A percentile compares a stretch with the other conserved stretches of the same genome.
These are phyloP conservation scores for Mactromeris polynyma DNA, from an alignment of 2,888 invertebrate species.

Conservation along the genomic window DNA sequence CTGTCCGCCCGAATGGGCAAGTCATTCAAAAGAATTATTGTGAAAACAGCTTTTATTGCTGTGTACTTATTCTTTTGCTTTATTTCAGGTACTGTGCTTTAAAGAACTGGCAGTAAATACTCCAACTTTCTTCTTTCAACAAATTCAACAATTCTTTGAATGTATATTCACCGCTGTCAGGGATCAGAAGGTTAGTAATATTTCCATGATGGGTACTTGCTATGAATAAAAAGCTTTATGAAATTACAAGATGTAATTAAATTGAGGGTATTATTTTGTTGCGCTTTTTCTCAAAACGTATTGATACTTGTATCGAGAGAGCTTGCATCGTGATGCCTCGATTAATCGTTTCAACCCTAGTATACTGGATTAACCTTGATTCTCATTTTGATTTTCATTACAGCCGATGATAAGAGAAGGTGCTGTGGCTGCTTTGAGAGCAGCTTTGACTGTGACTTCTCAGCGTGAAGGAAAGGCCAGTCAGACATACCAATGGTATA, in stretches of 20 bases:
- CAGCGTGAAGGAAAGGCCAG: conserved; percentile 98
- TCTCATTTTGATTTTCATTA: conserved; percentile 47
- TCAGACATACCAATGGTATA: conserved; percentile 94
- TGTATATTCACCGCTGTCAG: conserved; percentile 96
- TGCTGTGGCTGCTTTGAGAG: conserved; percentile 97
- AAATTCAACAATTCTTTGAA: conserved; percentile 91
- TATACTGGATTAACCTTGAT: no score
- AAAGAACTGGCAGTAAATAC: conserved; percentile 97
- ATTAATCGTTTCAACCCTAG: no score
- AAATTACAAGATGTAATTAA: no score
- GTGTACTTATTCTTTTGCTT: conserved; percentile 20
- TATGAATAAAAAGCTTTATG: no score
- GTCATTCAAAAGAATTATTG: no score
- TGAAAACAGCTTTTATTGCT: no score
- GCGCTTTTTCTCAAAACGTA: no score
- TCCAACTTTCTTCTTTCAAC: conserved; percentile 96
- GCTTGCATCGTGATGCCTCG: no score
- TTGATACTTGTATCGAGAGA: no score
- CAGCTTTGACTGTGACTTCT: conserved; percentile 97
- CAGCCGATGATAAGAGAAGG: conserved; percentile 95
- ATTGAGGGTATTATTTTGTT: no score
- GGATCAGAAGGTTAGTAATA: conserved; percentile 91
- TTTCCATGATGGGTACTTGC: no score
- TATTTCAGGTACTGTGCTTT: conserved; percentile 91
- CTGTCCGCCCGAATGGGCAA: no score